Base-by-base conservation (phyloP, 2,888 invertebrate species). In the Heteropelma amictum region DNA sequence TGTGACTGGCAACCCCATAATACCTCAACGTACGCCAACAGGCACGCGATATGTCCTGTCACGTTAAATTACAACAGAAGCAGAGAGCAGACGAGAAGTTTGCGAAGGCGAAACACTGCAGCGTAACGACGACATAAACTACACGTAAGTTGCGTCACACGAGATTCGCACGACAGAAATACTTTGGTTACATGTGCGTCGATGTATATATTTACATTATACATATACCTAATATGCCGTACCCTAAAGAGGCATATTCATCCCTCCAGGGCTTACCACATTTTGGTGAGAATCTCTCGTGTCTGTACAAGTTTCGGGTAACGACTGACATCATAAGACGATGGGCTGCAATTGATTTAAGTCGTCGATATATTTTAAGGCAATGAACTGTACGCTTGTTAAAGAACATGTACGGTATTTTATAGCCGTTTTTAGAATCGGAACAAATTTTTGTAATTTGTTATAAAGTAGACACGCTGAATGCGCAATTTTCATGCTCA, bases 21-120 rank as follows among this genome's bases (percentile, higher is more conserved):
- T 38, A 28, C 19, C 38, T 28, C 35, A 33, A 69, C 30, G n/a
- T 35, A 26, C 56, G 40, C 56, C 47, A 71, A 71, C 70, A 47
- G 38, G 28, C 74, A 45, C 58, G 60, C 45, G 51, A 69, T 65
- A 65, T 65, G 64, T 47, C n/a, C 69, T 65, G 53, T 69, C 69
- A 58, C 47, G 58, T 74, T 65, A 60, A n/a, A n/a, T n/a, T n/a
- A n/a, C n/a, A 10, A 33, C 10, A 10, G 33, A 33, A 21, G 4
- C 8, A 54, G 33, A 56, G 23, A 45, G 42, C 45, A 26, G 12
- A 8, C 30, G 26, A 28, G 45, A 54, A 74, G 60, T 74, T 65
- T 26, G 45, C 64, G 5, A 58, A 64, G 45, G 51, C 10, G 30
- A 53, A 65, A 42, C 53, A 42, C 69, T 58, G 42, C 49, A 64